Base-by-base conservation (phyloP, 2,888 invertebrate genomes). In the Empis livida region DNA sequence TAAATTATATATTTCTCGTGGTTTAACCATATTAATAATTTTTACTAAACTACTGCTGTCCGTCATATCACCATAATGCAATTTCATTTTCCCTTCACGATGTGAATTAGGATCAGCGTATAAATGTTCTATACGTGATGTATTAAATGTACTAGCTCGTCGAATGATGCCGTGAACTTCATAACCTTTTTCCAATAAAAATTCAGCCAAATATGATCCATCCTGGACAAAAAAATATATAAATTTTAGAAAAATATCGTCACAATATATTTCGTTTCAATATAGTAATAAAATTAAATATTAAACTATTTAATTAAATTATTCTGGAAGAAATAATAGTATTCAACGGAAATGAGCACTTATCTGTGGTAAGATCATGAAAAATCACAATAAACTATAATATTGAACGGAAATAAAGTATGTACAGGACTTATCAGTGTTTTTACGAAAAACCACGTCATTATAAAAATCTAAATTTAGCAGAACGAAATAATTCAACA, bases 1-100 rank as follows among this genome's bases (percentile, higher is more conserved):
- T 53, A 99, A 75, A 73, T 99, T 99, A 67, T 99, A 99, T 55
- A 99, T 89, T 72, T 99, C 99, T 35, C 80, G 80, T 0, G 99
- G 99, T 58, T 71, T 65, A 10, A 71, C 68, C 53, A 59, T 59
- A 16, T 71, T 69, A 46, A 94, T 87, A 31, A 93, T 80, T 72
- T 90, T 91, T 20, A 90, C 86, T 50, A 94, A 72, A 65, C 94
- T 94, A 53, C 94, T 92, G 43, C 94, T 94, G 68, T 99, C 99
- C 0, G 97, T 97, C 79, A 99, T 84, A 63, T 99, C 99, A 13
- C 99, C 99, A 68, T 99, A 99, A 68, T 99, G 99, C 9, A 99
- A 73, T 59, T 90, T 87, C 85, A 95, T 91, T 57, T 77, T 76
- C 0, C 87, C 91, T 23, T 84, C 84, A n/a, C 79, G 81, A 68